Conservation (phyloP, 2,113 vertebrate genomes). For the Cercocebus atys region DNA sequence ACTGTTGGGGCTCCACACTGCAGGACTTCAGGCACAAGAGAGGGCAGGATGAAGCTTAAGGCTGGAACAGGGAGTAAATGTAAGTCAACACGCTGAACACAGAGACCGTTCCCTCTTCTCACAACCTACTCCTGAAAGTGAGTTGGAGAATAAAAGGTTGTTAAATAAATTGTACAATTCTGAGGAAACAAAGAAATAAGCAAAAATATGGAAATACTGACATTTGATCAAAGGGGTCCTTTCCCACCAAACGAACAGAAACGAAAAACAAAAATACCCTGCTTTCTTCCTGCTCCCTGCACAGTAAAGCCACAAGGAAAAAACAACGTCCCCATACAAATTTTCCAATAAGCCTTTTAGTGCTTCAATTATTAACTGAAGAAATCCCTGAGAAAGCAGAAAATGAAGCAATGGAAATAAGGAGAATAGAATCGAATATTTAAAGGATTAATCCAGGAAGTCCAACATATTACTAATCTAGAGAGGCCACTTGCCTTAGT, state of each 20-base stretch:
- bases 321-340: neutral
- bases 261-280: neutral
- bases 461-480: neutral
- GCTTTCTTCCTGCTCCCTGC: neutral
- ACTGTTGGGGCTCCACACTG: neutral
- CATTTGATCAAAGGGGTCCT: neutral
- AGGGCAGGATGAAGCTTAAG: accelerated
- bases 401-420: neutral
- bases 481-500: neutral
- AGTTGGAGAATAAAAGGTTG: neutral
- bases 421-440: neutral
- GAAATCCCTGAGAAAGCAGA: neutral
- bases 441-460: neutral
- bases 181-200: neutral
- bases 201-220: neutral
- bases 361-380: neutral
- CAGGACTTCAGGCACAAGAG: accelerated
- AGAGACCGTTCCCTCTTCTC: neutral
- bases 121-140: neutral
- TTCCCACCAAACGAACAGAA: neutral
- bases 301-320: neutral
- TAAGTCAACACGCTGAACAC: neutral
- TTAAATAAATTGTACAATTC: neutral
- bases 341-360: neutral
- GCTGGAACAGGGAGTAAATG: accelerated